Evolutionary conservation across 2,113 vertebrate species (phyloP).

Genomic region (Arizona elegans): DNA sequence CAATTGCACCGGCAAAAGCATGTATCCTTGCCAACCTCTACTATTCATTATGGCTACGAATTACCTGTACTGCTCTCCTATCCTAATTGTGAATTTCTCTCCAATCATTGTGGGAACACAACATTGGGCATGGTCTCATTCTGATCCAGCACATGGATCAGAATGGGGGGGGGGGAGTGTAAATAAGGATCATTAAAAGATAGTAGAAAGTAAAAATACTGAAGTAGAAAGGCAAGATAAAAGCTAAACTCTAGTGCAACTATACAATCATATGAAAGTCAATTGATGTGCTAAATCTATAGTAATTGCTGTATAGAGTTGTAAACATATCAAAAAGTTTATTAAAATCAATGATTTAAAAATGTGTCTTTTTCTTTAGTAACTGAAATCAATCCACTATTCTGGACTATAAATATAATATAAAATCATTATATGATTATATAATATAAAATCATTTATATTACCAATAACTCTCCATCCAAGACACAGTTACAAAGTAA

Average conservation of each 20-base stretch:
- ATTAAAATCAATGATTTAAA: slow-evolving; percentile 31
- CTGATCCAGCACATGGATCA: not conserved
- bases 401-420: not conserved
- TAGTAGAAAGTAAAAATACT: too few species aligned
- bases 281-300: slow-evolving; percentile 11
- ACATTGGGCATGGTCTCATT: not conserved
- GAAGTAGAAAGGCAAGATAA: not conserved
- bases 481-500: not conserved
- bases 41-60: not conserved
- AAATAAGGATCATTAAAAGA: not conserved
- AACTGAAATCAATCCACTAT: slow-evolving; percentile 23
- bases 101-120: not conserved
- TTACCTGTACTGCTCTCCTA: not conserved
- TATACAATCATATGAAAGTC: not conserved
- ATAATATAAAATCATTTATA: not conserved
- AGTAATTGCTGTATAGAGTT: slow-evolving; percentile 1
- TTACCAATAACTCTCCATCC: not conserved
- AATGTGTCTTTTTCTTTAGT: not conserved
- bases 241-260: not conserved
- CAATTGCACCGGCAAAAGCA: not conserved
- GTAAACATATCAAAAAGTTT: slow-evolving; percentile 15
- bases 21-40: not conserved
- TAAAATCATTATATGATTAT: too few species aligned
- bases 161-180: not conserved
- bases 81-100: not conserved